Conservation (phyloP, 2,888 invertebrate genomes). For the Phoenoteleia sp. region DNA sequence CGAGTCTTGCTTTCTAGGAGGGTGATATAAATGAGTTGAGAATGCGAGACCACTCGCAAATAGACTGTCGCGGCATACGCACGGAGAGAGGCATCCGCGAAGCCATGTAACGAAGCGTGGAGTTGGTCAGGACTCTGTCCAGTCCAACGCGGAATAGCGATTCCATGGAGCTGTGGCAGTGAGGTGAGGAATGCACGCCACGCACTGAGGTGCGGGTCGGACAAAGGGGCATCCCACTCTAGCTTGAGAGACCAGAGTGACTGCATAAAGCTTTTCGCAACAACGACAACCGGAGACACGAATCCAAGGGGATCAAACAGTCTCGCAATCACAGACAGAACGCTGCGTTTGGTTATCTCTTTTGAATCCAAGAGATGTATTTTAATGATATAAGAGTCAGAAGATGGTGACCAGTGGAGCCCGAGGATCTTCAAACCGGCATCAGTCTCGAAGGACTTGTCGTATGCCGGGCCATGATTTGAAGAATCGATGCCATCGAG, state of each 20-base stretch:
- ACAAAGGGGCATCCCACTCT: not conserved
- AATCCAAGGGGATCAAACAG: conserved; percentile 5
- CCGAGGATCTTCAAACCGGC: too few relatives aligned
- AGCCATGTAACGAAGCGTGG: not conserved
- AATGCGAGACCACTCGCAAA: not conserved
- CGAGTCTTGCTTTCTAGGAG: not conserved
- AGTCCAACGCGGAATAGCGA: not conserved
- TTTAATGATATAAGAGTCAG: not conserved
- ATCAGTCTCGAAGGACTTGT: too few relatives aligned
- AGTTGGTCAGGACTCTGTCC: too few relatives aligned
- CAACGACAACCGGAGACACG: not conserved
- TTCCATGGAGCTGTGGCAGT: not conserved
- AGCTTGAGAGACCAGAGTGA: not conserved
- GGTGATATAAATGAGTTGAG: too few relatives aligned
- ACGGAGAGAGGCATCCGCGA: not conserved
- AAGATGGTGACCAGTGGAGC: not conserved
- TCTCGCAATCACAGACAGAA: not conserved
- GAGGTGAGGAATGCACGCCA: not conserved
- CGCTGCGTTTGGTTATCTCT: not conserved
- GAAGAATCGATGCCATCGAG: too few relatives aligned
- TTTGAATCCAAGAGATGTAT: not conserved
- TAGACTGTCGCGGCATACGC: not conserved
- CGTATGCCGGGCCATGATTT: too few relatives aligned
- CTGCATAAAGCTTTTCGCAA: not conserved
- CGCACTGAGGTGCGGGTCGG: not conserved